These are phyloP conservation scores for Onychomys arenicola DNA, from an alignment of 2,797 vertebrate genomes.

Conservation along the genomic window DNA sequence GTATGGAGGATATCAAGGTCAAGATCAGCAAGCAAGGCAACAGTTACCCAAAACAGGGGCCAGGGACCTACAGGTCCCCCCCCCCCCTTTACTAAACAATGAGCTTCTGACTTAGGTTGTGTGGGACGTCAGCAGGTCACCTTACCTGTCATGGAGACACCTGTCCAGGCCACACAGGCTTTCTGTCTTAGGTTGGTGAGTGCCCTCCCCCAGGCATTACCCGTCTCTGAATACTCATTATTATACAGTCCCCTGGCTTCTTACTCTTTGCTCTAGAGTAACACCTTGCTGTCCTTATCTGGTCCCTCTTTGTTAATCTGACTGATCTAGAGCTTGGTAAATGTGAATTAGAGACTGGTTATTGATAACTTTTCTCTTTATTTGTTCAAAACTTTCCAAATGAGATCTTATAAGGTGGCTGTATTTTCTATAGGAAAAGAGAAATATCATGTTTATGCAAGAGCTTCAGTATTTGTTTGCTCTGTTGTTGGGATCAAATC, in stretches of 20 bases:
- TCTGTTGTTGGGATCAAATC: constrained; percentile 95
- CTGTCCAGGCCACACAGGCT: no score
- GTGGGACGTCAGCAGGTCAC: no score
- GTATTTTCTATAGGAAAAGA: constrained; percentile 92
- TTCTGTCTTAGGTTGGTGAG: no score
- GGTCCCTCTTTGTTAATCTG: not conserved
- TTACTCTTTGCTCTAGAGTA: not conserved
- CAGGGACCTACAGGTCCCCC: no score
- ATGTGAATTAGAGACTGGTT: not conserved
- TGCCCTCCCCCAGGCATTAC: no score
- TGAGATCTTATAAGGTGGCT: constrained; percentile 42
- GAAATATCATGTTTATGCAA: constrained; percentile 97
- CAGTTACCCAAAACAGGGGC: no score
- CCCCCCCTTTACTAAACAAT: no score
- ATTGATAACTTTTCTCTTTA: not conserved
- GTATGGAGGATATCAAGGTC: no score
- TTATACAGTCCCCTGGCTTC: not conserved
- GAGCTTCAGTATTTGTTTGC: constrained; percentile 97
- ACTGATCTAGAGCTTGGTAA: not conserved
- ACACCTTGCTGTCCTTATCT: not conserved
- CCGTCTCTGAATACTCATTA: no score
- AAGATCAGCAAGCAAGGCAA: no score
- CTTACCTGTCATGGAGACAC: no score
- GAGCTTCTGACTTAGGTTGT: no score
- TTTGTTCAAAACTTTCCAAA: not conserved